Percentiles rank a stretch among this genome's conserved stretches.
Conservation (phyloP, 1,140 invertebrate genomes). For the Conus ventricosus region DNA sequence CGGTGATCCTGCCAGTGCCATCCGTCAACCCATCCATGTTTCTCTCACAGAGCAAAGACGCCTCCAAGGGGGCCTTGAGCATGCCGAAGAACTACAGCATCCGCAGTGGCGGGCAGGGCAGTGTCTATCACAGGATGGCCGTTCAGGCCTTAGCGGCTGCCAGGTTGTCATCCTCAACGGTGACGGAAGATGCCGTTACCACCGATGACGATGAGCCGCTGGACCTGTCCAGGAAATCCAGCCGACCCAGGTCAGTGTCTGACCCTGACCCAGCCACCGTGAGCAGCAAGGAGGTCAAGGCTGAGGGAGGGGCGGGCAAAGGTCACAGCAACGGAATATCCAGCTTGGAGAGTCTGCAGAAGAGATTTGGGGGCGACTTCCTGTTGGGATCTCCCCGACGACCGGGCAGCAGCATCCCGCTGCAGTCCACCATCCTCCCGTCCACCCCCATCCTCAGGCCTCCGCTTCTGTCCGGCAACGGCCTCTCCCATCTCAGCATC, state of each 20-base stretch:
- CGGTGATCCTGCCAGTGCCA: conserved; percentile 45
- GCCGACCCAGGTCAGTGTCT: conserved; percentile 20
- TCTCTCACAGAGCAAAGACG: conserved; percentile 15
- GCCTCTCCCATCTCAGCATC: conserved; percentile 13
- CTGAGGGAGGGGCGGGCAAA: neutral
- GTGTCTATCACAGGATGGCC: conserved; percentile 25
- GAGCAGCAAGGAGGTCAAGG: neutral
- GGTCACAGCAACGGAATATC: conserved; percentile 51
- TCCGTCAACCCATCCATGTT: conserved; percentile 20
- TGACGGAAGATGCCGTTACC: conserved; percentile 15
- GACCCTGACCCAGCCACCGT: neutral
- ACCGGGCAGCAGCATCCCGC: conserved; percentile 45
- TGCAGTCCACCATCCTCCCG: conserved; percentile 42
- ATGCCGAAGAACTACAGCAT: neutral
- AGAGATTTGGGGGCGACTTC: conserved; percentile 66
- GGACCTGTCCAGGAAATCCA: conserved; percentile 63
- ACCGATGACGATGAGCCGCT: conserved; percentile 61
- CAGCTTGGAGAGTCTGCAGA: conserved; percentile 69
- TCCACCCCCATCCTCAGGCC: conserved; percentile 19
- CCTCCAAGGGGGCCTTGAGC: neutral
- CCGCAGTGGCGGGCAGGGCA: neutral
- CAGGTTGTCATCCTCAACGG: conserved; percentile 29
- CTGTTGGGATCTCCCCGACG: conserved; percentile 53
- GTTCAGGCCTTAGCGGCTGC: conserved; percentile 24
- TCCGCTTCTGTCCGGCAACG: neutral